Conservation (phyloP, 2,888 invertebrate species). For the Lucinisca nassula region DNA sequence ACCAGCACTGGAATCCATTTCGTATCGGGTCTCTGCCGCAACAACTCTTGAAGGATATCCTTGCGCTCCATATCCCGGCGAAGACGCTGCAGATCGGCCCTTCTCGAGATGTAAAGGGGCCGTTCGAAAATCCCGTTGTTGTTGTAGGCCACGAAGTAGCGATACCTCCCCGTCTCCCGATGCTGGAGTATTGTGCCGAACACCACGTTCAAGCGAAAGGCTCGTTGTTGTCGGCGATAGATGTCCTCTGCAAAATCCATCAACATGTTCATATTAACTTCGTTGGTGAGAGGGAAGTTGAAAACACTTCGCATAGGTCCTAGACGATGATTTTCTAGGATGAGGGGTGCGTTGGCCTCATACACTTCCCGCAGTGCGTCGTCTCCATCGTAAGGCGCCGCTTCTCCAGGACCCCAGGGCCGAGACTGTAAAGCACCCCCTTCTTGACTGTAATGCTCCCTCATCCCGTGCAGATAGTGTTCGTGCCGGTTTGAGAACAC, state of each 20-base stretch:
- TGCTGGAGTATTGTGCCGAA: conserved; percentile 43
- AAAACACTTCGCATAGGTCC: neutral
- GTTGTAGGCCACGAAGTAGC: neutral
- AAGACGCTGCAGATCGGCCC: neutral
- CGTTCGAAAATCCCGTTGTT: neutral
- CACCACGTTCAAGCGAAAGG: conserved; percentile 32
- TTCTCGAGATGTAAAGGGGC: neutral
- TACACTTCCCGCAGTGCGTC: neutral
- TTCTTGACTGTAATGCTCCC: neutral
- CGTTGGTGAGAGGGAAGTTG: neutral
- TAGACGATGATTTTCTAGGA: neutral
- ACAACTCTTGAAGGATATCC: neutral
- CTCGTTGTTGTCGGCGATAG: conserved; percentile 16
- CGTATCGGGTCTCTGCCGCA: conserved; percentile 34
- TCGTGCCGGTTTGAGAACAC: neutral
- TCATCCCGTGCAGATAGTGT: neutral
- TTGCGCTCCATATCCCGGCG: neutral
- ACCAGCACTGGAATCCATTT: conserved; percentile 37
- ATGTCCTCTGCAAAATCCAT: neutral
- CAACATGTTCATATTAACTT: neutral
- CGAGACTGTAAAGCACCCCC: neutral
- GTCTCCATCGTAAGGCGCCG: neutral
- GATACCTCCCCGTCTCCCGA: conserved; percentile 21
- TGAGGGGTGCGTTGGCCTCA: neutral
- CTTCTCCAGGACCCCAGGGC: neutral